Conservation (phyloP, 1,140 invertebrate genomes). For the Formica selysi region DNA sequence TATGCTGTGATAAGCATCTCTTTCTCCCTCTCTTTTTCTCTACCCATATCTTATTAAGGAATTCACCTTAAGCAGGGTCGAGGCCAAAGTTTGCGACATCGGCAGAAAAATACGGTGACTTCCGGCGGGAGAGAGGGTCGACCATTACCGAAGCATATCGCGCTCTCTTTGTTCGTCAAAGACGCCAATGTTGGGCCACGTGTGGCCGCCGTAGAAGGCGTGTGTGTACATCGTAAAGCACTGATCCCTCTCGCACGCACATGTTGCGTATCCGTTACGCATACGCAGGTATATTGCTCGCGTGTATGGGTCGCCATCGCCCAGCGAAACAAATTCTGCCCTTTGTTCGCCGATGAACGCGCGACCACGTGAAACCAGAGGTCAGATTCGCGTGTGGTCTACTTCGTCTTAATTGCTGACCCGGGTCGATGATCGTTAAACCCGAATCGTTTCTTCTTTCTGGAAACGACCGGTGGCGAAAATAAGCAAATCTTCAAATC, state of each 20-base stretch:
- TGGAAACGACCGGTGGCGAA: conserved; percentile 21
- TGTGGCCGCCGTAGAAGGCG: conserved; percentile 22
- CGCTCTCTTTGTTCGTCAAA: conserved; percentile 56
- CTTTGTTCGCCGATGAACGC: conserved; percentile 48
- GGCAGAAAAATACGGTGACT: conserved; percentile 23
- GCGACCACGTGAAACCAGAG: conserved; percentile 25
- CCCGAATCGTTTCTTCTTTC: conserved; percentile 30
- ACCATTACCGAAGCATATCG: conserved; percentile 14
- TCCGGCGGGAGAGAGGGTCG: conserved; percentile 10
- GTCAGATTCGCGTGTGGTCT: conserved; percentile 36
- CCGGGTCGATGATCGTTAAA: conserved; percentile 40
- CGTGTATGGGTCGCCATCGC: background rate
- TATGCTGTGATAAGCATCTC: background rate
- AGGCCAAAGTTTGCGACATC: conserved; percentile 32
- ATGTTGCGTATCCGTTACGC: conserved; percentile 43
- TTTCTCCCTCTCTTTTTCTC: background rate
- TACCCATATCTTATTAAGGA: conserved; percentile 27
- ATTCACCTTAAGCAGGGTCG: conserved; percentile 23
- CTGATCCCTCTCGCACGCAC: background rate
- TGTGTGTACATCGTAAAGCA: conserved; percentile 37
- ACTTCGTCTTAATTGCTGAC: conserved; percentile 49
- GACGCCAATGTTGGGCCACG: conserved; percentile 42
- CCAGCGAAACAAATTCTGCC: conserved; percentile 37
- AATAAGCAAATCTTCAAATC: background rate
- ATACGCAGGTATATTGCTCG: conserved; percentile 46